phyloP scores from a whole-genome alignment of 2,797 vertebrate species.

The Protosalanx chinensis region DNA sequence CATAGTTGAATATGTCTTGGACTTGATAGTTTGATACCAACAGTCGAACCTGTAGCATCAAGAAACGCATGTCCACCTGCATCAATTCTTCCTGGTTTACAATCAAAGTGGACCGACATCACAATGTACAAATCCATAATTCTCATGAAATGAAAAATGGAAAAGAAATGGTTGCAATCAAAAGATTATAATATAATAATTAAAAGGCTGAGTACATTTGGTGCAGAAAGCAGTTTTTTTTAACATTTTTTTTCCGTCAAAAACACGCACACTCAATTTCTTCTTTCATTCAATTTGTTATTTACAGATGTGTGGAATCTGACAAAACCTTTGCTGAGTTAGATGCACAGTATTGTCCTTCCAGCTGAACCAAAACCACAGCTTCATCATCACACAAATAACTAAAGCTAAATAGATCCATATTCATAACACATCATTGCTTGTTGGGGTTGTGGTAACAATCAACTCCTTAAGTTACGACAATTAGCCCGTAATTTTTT shows the following conservation, averaged over 20 bases:
- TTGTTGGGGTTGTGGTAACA: slow-evolving; percentile 3
- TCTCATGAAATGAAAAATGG: not conserved
- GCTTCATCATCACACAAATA: not conserved
- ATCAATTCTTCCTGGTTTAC: not conserved
- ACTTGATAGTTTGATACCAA: slow-evolving; percentile 3
- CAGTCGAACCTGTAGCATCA: not conserved
- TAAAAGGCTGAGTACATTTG: not conserved
- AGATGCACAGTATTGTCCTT: slow-evolving; percentile 2
- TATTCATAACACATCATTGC: not conserved
- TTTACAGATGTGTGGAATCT: not conserved
- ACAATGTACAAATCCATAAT: not conserved
- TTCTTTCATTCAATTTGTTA: not conserved
- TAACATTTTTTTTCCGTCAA: not conserved
- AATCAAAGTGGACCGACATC: not conserved
- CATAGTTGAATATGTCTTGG: slow-evolving; percentile 1
- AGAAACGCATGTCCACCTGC: not conserved
- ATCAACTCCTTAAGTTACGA: not conserved
- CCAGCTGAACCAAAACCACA: slow-evolving; percentile 6
- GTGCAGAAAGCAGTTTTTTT: not conserved
- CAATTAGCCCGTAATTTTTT: not conserved
- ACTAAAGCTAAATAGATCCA: not conserved
- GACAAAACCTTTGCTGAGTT: slow-evolving; percentile 3
- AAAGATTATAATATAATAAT: no score
- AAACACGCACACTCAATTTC: not conserved
- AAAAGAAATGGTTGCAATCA: not conserved